Evolutionary conservation across 2,888 invertebrate species (phyloP), one percentile per base, ranked within the genome.

Genomic region (Cataglyphis rosenhaueri): DNA sequence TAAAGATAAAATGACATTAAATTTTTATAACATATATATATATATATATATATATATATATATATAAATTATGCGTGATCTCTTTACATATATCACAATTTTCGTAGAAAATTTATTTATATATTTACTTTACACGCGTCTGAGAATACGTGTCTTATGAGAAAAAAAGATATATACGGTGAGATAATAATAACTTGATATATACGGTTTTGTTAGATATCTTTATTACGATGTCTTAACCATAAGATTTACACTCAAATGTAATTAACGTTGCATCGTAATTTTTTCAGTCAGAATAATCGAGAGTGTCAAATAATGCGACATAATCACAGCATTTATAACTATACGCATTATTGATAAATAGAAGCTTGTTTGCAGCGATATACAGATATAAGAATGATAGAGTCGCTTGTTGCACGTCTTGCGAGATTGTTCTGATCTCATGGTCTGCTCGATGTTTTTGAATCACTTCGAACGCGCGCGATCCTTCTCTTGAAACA

Each of bases 321-420:
- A 87, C 88, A 88, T 88, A 88, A 88, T 44, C 88, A 76, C 88
- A 88, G 88, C 88, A 57, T 81, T 73, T 73, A 79, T 86, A 70
- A 79, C 59, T 70, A 59, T 64, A 81, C 82, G 82, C 52, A 62
- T 82, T 66, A 59, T 70, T 66, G 81, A 86, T 84, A 87, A 87
- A 84, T 86, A 87, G 87, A 84, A 87, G 87, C 86, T 62, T 82
- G 82, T 18, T 66, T 84, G 87, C 85, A 86, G 83, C 83, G 84
- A 86, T 76, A 81, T 83, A 82, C 81, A 75, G 75, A 83, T 73
- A 70, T 66, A 82, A 83, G 64, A 71, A 64, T 68, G 82, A 59
- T 59, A 66, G 70, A 61, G 82, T 85, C 83, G 87, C 83, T 83
- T 85, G 82, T 84, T 59, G 82, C 82, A 75, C 82, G 48, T 73